A percentile compares a stretch with the other conserved stretches of the same genome.
Evolutionary conservation across 1,140 invertebrate species (phyloP).

Genomic region (Caligus rogercresseyi): DNA sequence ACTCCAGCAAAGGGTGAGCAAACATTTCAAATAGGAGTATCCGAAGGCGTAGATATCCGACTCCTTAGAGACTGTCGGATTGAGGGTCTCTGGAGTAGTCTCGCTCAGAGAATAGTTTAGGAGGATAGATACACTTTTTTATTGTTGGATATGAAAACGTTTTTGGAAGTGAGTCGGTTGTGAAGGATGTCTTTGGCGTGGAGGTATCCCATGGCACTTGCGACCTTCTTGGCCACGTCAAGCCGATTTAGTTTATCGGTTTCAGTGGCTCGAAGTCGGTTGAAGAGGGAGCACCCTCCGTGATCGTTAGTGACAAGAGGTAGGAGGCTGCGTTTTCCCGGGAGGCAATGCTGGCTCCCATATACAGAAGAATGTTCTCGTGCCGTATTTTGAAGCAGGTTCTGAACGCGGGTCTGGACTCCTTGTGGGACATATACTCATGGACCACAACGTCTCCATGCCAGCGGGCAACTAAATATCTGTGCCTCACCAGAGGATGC

Average conservation of each 20-base stretch:
- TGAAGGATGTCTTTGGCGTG: slow-evolving; percentile 34
- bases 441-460: slow-evolving; percentile 35
- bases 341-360: slow-evolving; percentile 33
- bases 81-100: slow-evolving; percentile 2
- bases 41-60: slow-evolving; percentile 24
- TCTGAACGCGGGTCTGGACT: slow-evolving; percentile 26
- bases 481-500: background rate
- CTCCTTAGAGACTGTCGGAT: slow-evolving; percentile 20
- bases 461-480: slow-evolving; percentile 30
- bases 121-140: slow-evolving; percentile 32
- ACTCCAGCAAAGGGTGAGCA: slow-evolving; percentile 22
- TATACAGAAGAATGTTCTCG: slow-evolving; percentile 35
- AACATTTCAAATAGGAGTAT: slow-evolving; percentile 24
- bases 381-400: slow-evolving; percentile 33
- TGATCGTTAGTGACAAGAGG: slow-evolving; percentile 20
- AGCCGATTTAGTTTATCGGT: background rate
- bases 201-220: slow-evolving; percentile 32
- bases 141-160: slow-evolving; percentile 31
- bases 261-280: background rate
- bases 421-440: slow-evolving; percentile 26
- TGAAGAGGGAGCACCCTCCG: slow-evolving; percentile 2
- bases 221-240: slow-evolving; percentile 17
- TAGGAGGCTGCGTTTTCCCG: slow-evolving; percentile 32
- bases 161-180: slow-evolving; percentile 31
- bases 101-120: slow-evolving; percentile 32